Evolutionary conservation across 2,888 invertebrate genomes (phyloP), one percentile per base, ranked within the genome.

Genomic region (Tryphoninae sp.): DNA sequence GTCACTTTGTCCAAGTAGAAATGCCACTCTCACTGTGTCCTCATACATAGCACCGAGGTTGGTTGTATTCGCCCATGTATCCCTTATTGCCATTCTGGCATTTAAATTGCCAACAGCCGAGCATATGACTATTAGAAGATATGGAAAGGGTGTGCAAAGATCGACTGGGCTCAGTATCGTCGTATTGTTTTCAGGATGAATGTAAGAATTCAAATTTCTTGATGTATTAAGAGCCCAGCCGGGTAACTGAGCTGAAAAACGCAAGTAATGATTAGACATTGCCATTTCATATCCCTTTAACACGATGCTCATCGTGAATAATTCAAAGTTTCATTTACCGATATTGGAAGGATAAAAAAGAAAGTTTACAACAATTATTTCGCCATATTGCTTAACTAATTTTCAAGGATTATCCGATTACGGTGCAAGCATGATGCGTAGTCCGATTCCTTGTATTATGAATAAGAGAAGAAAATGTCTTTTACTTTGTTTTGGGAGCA

Each of bases 221-320:
- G 96, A 96, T 0, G 95, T 95, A 87, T 96, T 95, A 67, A 93
- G 93, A n/a, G 95, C 93, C 97, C 97, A 97, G 59, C 96, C 96
- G 80, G 93, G 92, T 89, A 93, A 83, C 86, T 91, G 90, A 76
- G 87, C 92, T 92, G 85, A 77, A 89, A 90, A 81, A 64, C 0
- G 6, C 23, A 19, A 13, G 6, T 45, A 42, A 71, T 61, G 19
- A 42, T 23, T n/a, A 40, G 61, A 58, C 2, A 59, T 19, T 19
- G 26, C 51, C 51, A 55, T 2, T n/a, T 13, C 65, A 26, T 9
- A 8, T 11, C n/a, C 40, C 8, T 13, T 9, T 23, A 19, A 33
- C 19, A 33, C 26, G 40, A 33, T 22, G 7, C 40, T 23, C n/a
- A 33, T 33, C 1, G 6, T 45, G 3, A 45, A 4, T 13, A 11